phyloP scores from a whole-genome alignment of 92 coral and sea anemone species.

The Epizoanthus illoricatus region DNA sequence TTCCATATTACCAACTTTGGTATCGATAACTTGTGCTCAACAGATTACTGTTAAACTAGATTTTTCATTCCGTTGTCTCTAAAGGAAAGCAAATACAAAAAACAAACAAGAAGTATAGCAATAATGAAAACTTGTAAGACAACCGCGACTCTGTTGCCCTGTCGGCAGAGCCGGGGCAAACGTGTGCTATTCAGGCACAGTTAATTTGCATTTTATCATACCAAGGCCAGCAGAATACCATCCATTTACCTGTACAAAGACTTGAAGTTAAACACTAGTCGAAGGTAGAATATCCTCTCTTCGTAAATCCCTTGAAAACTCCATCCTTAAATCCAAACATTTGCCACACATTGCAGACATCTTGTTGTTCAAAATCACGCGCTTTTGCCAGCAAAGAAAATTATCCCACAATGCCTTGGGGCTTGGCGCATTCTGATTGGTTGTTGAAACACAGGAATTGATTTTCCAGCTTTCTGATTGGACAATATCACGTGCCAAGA shows the following conservation, averaged over 20 bases:
- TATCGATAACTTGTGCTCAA: neutral
- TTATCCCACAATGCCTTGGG: slow-evolving; percentile 89
- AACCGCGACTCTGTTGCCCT: slow-evolving; percentile 25
- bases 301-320: slow-evolving; percentile 70
- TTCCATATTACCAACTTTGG: slow-evolving; percentile 1
- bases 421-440: slow-evolving; percentile 62
- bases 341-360: slow-evolving; percentile 73
- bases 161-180: slow-evolving; percentile 29
- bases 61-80: neutral
- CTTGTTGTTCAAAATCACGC: slow-evolving; percentile 99
- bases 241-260: slow-evolving; percentile 67
- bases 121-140: slow-evolving; percentile 12
- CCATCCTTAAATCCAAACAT: slow-evolving; percentile 73
- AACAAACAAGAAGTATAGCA: slow-evolving; percentile 10
- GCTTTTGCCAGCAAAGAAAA: slow-evolving; percentile 97
- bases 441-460: slow-evolving; percentile 25
- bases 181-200: slow-evolving; percentile 22
- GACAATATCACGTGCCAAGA: slow-evolving; percentile 27
- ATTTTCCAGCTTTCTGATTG: slow-evolving; percentile 65
- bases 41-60: neutral
- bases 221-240: slow-evolving; percentile 24
- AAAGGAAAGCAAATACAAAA: slow-evolving; percentile 16
- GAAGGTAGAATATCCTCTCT: slow-evolving; percentile 56
- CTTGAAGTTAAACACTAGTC: slow-evolving; percentile 67
- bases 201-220: slow-evolving; percentile 25